Evolutionary conservation across 1,140 invertebrate genomes (phyloP).

Genomic region (Drosophila carrolli): DNA sequence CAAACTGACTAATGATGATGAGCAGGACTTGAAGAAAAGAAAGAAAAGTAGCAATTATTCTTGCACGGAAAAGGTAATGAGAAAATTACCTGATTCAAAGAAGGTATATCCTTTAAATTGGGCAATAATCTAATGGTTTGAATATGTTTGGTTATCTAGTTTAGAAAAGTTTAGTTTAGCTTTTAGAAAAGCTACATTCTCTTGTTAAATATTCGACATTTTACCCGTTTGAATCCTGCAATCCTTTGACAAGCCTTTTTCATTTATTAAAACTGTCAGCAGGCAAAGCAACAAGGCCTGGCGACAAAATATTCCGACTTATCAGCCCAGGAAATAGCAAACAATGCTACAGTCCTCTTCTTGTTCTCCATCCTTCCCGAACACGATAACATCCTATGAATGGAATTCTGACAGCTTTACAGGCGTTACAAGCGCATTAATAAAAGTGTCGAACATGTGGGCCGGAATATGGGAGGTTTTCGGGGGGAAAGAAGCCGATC

Average conservation of each 20-base stretch:
- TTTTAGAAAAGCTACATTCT: too few species aligned
- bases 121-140: background rate
- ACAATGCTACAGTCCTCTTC: conserved; percentile 14
- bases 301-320: conserved; percentile 24
- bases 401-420: conserved; percentile 75
- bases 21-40: background rate
- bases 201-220: background rate
- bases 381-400: conserved; percentile 65
- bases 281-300: conserved; percentile 41
- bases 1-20: conserved; percentile 31
- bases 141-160: too few species aligned
- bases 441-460: conserved; percentile 77
- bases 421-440: conserved; percentile 77
- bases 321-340: conserved; percentile 44
- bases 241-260: conserved; percentile 23
- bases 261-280: conserved; percentile 72
- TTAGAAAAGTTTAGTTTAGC: too few species aligned
- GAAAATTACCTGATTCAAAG: background rate
- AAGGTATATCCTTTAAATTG: background rate
- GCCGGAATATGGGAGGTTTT: background rate
- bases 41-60: background rate
- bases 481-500: conserved; percentile 5
- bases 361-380: background rate
- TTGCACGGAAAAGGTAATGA: background rate
- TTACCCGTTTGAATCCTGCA: background rate